Conservation (phyloP, 2,797 vertebrate species). For the Ctenosaura bakeri region DNA sequence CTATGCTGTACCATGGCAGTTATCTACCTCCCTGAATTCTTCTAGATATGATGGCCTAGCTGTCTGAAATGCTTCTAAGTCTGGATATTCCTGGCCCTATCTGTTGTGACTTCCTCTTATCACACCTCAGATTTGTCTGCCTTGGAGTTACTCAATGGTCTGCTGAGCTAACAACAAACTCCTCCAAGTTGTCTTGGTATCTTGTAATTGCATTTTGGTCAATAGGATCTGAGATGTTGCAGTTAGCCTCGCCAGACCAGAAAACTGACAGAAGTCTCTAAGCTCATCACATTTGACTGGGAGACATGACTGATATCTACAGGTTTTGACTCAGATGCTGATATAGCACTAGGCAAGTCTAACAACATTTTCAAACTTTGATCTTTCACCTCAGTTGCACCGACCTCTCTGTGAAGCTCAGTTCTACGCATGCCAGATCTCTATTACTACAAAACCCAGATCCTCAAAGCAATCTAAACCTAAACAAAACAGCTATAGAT, state of each 20-base stretch:
- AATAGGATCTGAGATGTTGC: not conserved
- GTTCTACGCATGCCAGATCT: not conserved
- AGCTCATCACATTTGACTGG: too few species aligned
- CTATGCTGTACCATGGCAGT: not conserved
- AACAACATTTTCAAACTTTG: not conserved
- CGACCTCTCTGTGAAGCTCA: not conserved
- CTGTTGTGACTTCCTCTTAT: conserved; percentile 62
- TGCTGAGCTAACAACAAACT: conserved; percentile 30
- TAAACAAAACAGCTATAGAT: not conserved
- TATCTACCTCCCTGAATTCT: conserved; percentile 44
- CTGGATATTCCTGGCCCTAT: conserved; percentile 40
- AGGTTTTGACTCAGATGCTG: not conserved
- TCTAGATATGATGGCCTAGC: not conserved
- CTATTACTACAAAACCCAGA: not conserved
- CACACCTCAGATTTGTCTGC: conserved; percentile 35
- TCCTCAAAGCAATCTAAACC: not conserved
- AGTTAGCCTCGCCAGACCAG: not conserved
- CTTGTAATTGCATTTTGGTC: conserved; percentile 59
- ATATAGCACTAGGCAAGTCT: not conserved
- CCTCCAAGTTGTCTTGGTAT: conserved; percentile 62
- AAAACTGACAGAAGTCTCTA: not conserved
- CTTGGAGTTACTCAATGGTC: conserved; percentile 62
- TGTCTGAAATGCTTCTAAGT: not conserved
- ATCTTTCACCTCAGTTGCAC: not conserved
- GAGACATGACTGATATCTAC: not conserved